These are phyloP conservation scores for Amblyopsis rosae DNA, from an alignment of 2,113 vertebrate species.

Conservation along the genomic window DNA sequence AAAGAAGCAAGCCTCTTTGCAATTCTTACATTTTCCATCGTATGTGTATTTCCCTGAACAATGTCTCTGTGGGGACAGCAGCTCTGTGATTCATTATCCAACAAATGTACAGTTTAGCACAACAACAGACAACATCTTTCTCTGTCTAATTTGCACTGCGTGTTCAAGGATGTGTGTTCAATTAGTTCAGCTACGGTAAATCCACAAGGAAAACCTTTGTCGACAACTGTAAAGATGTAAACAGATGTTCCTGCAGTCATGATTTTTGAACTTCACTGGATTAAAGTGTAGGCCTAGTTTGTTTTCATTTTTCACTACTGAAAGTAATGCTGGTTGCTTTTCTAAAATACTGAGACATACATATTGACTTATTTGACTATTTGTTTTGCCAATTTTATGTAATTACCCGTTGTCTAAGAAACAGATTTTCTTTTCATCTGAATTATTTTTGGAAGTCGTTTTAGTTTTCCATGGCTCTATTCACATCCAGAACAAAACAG, in stretches of 20 bases:
- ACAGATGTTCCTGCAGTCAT: constrained; percentile 31
- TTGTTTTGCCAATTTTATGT: too few species aligned
- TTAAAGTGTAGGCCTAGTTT: background rate
- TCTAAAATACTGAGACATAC: too few species aligned
- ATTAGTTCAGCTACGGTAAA: constrained; percentile 25
- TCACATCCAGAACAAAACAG: too few species aligned
- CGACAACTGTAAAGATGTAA: constrained; percentile 17
- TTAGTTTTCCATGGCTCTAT: too few species aligned
- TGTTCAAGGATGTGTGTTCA: constrained; percentile 41
- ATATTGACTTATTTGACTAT: too few species aligned
- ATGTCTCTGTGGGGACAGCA: constrained; percentile 21
- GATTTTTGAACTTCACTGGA: constrained; percentile 11
- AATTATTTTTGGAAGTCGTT: too few species aligned
- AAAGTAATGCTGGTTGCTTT: background rate
- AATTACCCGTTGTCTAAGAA: too few species aligned
- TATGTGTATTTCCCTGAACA: constrained; percentile 11
- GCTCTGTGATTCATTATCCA: constrained; percentile 34
- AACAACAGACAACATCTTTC: background rate
- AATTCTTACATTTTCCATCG: background rate
- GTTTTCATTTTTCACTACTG: background rate
- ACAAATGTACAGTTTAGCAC: constrained; percentile 22
- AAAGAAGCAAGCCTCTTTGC: constrained; percentile 5
- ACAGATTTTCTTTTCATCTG: too few species aligned
- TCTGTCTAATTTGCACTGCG: constrained; percentile 17
- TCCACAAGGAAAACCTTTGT: constrained; percentile 16